Conservation (phyloP, 1,140 invertebrate genomes). For the Anoplolepis gracilipes region DNA sequence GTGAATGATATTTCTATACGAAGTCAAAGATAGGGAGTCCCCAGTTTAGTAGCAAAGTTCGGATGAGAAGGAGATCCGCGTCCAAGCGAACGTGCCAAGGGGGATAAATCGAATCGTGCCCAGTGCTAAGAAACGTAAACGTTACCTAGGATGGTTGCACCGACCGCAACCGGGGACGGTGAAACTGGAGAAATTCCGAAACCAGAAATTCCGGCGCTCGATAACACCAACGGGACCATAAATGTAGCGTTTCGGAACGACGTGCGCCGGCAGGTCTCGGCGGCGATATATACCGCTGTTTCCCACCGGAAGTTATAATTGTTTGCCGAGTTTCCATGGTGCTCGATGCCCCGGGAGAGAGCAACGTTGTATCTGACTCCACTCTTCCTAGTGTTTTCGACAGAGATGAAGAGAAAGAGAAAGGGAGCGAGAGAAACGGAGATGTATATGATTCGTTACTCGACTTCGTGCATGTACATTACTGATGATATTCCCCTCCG, state of each 20-base stretch:
- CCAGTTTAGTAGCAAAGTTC: background rate
- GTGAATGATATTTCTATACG: constrained; percentile 30
- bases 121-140: constrained; percentile 53
- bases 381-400: constrained; percentile 39
- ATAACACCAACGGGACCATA: constrained; percentile 77
- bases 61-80: constrained; percentile 4
- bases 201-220: constrained; percentile 74
- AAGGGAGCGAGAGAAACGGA: background rate
- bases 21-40: constrained; percentile 3
- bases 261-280: constrained; percentile 67
- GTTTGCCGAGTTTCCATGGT: constrained; percentile 77
- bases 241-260: constrained; percentile 78
- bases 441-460: constrained; percentile 33
- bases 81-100: background rate
- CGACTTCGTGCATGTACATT: background rate
- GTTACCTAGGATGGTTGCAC: constrained; percentile 38
- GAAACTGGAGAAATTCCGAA: constrained; percentile 69
- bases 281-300: constrained; percentile 67
- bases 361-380: constrained; percentile 32
- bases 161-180: constrained; percentile 61
- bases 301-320: constrained; percentile 82
- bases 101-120: constrained; percentile 45
- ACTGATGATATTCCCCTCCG: constrained; percentile 16
- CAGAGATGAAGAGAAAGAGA: background rate
- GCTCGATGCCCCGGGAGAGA: constrained; percentile 68